These are phyloP conservation scores for Apotomis turbidana DNA, from an alignment of 2,888 invertebrate genomes.

Conservation along the genomic window DNA sequence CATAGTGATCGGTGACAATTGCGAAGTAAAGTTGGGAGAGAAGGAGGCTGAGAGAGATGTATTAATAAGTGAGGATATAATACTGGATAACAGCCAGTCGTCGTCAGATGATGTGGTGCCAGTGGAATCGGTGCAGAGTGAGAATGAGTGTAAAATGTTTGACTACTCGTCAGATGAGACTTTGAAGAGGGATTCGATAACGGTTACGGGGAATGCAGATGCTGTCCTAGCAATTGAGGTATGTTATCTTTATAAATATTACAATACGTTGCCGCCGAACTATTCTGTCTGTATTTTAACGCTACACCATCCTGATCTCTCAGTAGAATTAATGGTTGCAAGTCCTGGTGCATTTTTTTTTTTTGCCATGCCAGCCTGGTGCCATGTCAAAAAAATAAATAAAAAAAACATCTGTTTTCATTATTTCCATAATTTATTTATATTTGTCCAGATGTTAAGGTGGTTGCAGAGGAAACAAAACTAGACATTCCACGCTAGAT, in stretches of 20 bases:
- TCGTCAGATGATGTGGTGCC: constrained; percentile 55
- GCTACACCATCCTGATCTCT: too few species aligned
- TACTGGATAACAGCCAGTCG: constrained; percentile 74
- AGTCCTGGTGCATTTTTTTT: too few species aligned
- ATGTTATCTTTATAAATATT: constrained; percentile 42
- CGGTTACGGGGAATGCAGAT: constrained; percentile 72
- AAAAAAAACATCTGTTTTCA: too few species aligned
- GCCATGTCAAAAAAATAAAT: too few species aligned
- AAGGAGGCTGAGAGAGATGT: constrained; percentile 56
- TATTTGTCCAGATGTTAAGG: too few species aligned
- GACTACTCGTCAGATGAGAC: constrained; percentile 74
- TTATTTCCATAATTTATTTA: too few species aligned
- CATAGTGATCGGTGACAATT: constrained; percentile 71
- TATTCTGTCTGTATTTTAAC: not conserved
- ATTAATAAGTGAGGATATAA: constrained; percentile 66
- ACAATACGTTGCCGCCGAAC: too few species aligned
- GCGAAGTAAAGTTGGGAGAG: constrained; percentile 64
- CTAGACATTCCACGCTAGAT: too few species aligned
- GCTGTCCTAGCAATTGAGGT: constrained; percentile 79
- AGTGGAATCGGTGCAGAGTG: constrained; percentile 48
- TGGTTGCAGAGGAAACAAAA: too few species aligned
- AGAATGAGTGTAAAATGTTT: constrained; percentile 68
- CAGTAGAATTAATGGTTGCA: too few species aligned
- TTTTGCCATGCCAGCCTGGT: too few species aligned
- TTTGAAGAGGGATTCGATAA: constrained; percentile 64